These are phyloP conservation scores for Leucophenga varia DNA, from an alignment of 1,140 invertebrate genomes.

Conservation along the genomic window DNA sequence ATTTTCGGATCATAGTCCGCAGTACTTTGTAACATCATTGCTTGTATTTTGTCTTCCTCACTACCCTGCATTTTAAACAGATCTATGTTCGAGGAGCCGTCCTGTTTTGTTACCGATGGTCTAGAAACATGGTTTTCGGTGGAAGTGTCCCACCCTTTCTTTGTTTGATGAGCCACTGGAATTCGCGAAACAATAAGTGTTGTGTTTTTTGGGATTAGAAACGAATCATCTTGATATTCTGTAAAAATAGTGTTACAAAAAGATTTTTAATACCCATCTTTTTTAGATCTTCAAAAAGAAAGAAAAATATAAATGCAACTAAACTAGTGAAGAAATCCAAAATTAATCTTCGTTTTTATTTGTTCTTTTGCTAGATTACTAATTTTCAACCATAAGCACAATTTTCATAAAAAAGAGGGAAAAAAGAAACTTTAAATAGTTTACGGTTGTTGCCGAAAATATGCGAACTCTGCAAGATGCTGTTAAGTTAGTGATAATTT, in stretches of 20 bases:
- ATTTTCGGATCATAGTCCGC: constrained; percentile 95
- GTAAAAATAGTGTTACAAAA: constrained; percentile 60
- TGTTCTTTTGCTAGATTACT: too few relatives aligned
- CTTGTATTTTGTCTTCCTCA: constrained; percentile 96
- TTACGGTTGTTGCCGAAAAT: too few relatives aligned
- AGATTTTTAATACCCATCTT: too few relatives aligned
- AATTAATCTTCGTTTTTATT: too few relatives aligned
- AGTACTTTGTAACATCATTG: constrained; percentile 95
- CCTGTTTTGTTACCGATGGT: constrained; percentile 22
- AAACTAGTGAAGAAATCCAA: too few relatives aligned
- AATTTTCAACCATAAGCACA: too few relatives aligned
- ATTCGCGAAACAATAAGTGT: constrained; percentile 93
- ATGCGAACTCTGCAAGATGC: too few relatives aligned
- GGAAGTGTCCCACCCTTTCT: constrained; percentile 69
- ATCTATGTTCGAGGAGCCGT: constrained; percentile 62
- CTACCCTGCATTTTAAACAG: constrained; percentile 85
- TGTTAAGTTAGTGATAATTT: too few relatives aligned
- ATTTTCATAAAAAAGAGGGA: too few relatives aligned
- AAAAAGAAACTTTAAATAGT: too few relatives aligned
- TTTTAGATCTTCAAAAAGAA: too few relatives aligned
- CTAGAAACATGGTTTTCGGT: constrained; percentile 26
- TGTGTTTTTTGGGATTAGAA: constrained; percentile 94
- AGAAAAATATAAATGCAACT: too few relatives aligned
- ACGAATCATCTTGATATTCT: constrained; percentile 90
- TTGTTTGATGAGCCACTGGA: constrained; percentile 74